Conservation (phyloP, 2,797 vertebrate genomes). For the Periparus ater region DNA sequence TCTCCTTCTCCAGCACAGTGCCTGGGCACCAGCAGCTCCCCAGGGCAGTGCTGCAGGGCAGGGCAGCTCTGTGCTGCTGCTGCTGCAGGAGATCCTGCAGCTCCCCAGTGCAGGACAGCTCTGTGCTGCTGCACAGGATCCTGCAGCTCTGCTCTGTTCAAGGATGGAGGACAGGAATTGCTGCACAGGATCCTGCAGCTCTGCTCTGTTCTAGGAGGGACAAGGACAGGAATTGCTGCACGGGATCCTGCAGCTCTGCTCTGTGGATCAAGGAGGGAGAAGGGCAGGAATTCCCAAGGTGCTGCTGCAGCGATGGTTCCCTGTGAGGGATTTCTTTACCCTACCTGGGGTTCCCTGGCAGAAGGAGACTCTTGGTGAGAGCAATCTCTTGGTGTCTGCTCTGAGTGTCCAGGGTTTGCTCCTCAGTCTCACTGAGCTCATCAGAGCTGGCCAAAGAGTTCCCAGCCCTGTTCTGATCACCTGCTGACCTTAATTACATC, state of each 20-base stretch:
- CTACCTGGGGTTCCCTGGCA: background rate
- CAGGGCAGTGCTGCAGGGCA: background rate
- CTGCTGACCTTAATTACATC: background rate
- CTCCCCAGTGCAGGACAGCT: too few species aligned
- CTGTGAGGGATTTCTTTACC: background rate
- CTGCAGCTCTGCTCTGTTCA: too few species aligned
- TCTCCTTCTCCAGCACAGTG: background rate
- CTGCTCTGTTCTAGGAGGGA: too few species aligned
- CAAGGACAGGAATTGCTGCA: too few species aligned
- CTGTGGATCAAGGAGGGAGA: background rate
- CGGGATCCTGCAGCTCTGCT: too few species aligned
- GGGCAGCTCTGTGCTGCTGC: too few species aligned
- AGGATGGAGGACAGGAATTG: too few species aligned
- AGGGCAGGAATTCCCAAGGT: fast-evolving
- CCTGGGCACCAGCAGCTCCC: background rate
- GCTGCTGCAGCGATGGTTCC: background rate
- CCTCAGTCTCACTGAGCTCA: background rate
- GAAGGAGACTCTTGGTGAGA: background rate
- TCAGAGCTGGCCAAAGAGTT: background rate
- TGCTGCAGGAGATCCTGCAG: too few species aligned
- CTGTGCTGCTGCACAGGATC: too few species aligned
- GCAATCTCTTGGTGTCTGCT: background rate
- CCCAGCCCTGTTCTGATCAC: fast-evolving
- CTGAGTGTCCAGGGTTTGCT: background rate
- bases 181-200: too few species aligned